Percentiles rank a stretch among this genome's conserved stretches.
Evolutionary conservation across 2,797 vertebrate species (phyloP).

Genomic region (Glossophaga mutica): DNA sequence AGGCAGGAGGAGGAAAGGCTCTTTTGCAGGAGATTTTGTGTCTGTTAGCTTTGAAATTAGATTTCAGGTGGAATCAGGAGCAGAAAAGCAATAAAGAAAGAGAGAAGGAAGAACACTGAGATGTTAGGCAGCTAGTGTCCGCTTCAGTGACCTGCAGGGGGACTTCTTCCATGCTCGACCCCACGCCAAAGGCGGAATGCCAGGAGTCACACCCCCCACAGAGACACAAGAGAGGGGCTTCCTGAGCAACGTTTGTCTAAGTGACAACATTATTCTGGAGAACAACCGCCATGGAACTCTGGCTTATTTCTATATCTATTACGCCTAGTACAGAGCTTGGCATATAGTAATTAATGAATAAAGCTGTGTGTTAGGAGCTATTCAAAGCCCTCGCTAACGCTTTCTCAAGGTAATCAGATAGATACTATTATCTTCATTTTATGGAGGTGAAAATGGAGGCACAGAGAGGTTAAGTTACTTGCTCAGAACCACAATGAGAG

Average conservation of each 20-base stretch:
- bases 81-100: neutral
- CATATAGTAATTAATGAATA: neutral
- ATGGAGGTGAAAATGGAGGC: neutral
- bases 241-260: neutral
- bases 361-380: neutral
- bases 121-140: neutral
- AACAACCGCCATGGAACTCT: neutral
- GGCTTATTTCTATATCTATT: neutral
- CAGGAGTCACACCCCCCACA: neutral
- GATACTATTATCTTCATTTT: neutral
- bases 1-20: neutral
- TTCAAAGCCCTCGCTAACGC: neutral
- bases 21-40: slow-evolving; percentile 34
- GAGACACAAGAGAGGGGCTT: neutral
- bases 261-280: neutral
- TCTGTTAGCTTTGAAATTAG: slow-evolving; percentile 38
- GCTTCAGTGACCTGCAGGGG: neutral
- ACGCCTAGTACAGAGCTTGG: neutral
- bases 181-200: neutral
- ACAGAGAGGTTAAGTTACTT: neutral
- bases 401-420: neutral
- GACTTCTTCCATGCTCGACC: neutral
- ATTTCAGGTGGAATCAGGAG: slow-evolving; percentile 4
- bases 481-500: neutral
- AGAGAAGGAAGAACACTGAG: neutral